Conservation (phyloP, 2,888 invertebrate genomes). For the Icerya purchasi region DNA sequence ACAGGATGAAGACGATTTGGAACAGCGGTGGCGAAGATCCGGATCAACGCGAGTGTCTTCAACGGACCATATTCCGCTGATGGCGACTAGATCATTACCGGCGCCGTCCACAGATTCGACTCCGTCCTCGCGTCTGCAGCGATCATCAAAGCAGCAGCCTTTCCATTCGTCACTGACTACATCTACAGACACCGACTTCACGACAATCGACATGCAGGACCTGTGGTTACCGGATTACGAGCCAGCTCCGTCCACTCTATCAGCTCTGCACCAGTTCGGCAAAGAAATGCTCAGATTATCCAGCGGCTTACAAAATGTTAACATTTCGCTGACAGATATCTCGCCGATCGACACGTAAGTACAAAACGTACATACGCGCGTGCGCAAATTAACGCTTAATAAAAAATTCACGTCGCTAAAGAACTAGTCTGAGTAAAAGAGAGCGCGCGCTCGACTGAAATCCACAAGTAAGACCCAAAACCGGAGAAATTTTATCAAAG, state of each 20-base stretch:
- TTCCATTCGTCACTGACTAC: constrained; percentile 14
- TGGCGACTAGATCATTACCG: background rate
- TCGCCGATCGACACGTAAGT: constrained; percentile 1
- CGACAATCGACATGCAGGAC: constrained; percentile 61
- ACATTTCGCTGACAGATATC: background rate
- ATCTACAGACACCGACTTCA: constrained; percentile 65
- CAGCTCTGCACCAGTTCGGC: constrained; percentile 65
- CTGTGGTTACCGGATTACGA: constrained; percentile 47
- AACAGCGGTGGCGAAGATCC: background rate
- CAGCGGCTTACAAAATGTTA: constrained; percentile 39
- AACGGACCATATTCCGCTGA: constrained; percentile 13
- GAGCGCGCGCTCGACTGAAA: too few relatives aligned
- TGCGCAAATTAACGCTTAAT: too few relatives aligned
- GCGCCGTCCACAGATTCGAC: constrained; percentile 5
- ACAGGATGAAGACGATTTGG: constrained; percentile 17
- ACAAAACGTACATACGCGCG: too few relatives aligned
- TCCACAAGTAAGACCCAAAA: too few relatives aligned
- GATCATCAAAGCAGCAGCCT: background rate
- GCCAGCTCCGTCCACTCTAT: constrained; percentile 58
- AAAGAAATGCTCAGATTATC: constrained; percentile 69
- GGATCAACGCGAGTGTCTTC: background rate
- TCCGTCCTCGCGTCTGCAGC: constrained; percentile 1
- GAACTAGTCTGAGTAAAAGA: too few relatives aligned
- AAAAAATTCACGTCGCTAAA: too few relatives aligned
- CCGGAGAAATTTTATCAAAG: too few relatives aligned